Base-by-base conservation (phyloP, 2,113 vertebrate genomes). In the Riparia riparia region DNA sequence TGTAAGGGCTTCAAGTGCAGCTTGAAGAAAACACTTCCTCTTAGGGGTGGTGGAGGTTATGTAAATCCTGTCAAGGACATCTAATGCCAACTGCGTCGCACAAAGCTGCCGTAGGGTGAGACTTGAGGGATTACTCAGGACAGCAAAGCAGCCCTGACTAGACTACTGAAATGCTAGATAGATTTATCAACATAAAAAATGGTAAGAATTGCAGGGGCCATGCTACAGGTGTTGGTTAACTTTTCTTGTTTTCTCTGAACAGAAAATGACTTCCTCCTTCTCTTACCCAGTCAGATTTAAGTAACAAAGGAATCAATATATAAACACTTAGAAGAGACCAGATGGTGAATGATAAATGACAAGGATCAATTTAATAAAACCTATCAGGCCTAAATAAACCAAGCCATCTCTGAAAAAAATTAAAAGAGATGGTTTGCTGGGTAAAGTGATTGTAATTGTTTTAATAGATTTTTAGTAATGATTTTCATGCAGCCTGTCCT, bases 241-340 rank as follows among this genome's bases (percentile, higher is more conserved):
- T 66, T 77, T 66, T 51, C 29, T 26, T 81, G 14, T 42, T 78
- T 58, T 78, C 47, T 81, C 16, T 47, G 42, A 25, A 63, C 34
- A 58, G 39, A 50, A 5, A 39, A 61, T 15, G 17, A 31, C 77
- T 73, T 26, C 32, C 90, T 89, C 81, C 63, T 45, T 51, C 54
- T 78, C 64, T 78, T 81, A 88, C 26, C 13, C 1, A 0, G 76
- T 89, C 68, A 96, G 63, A 93, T 90, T 81, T 89, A 86, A 89
- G 80, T 89, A 94, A 89, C 34, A 51, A 86, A 82, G 56, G 17
- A 78, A 96, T 93, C 76, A 60, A 84, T 93, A 77, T 2, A 2
- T 66, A 95, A 92, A 95, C 56, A 74, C 60, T 83, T 92, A 83
- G 39, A 39, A 80, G 72, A 95, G 50, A 81, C 28, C 57, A 93